Conservation (phyloP, 2,888 invertebrate species). For the Ceratothoa steindachneri region DNA sequence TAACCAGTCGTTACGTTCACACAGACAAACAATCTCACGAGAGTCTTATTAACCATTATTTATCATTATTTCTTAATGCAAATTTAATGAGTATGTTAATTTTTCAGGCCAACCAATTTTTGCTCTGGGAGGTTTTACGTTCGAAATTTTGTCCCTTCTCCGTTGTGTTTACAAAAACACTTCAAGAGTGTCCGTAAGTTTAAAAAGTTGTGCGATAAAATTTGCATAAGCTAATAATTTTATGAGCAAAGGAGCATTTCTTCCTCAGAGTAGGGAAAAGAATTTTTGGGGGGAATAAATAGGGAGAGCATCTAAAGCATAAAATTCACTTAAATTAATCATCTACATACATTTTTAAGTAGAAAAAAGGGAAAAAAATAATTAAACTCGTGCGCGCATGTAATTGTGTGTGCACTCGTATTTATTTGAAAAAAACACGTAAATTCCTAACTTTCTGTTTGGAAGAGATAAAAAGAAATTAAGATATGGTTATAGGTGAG, state of each 20-base stretch:
- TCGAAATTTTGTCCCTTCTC: background rate
- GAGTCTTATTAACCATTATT: background rate
- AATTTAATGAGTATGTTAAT: constrained; percentile 1
- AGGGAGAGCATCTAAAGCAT: background rate
- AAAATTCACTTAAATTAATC: background rate
- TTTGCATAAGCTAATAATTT: constrained; percentile 10
- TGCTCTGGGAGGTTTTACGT: background rate
- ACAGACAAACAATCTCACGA: no score
- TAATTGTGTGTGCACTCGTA: no score
- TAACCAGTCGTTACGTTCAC: no score
- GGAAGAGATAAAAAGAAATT: background rate
- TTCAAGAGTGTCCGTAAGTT: background rate
- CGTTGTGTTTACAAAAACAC: constrained; percentile 4
- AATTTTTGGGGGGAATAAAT: no score
- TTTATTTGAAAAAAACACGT: no score
- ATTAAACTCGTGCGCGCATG: no score
- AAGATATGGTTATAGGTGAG: no score
- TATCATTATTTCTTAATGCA: constrained; percentile 3
- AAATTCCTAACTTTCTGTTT: no score
- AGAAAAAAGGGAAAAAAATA: no score
- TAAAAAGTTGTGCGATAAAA: background rate
- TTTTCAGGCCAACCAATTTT: background rate
- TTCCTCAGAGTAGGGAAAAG: no score
- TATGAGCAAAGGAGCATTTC: background rate
- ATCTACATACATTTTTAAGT: background rate